These are phyloP conservation scores for Tauraco erythrolophus DNA, from an alignment of 2,113 vertebrate genomes.

Conservation along the genomic window DNA sequence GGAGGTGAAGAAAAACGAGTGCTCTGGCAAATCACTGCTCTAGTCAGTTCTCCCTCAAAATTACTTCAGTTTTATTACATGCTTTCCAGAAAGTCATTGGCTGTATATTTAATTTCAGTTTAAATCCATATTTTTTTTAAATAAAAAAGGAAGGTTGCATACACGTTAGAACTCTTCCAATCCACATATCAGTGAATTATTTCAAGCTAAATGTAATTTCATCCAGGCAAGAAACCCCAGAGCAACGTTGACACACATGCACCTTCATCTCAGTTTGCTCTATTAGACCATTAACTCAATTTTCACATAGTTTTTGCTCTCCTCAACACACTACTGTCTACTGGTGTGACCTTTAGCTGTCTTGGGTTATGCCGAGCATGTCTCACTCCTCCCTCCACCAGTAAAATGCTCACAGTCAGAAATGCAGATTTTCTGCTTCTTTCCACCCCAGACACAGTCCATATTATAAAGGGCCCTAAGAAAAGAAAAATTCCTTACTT, in stretches of 20 bases:
- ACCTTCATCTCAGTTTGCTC: not conserved
- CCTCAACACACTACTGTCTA: not conserved
- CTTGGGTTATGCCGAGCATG: not conserved
- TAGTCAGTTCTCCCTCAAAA: not conserved
- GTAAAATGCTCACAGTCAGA: not conserved
- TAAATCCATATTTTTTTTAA: not conserved
- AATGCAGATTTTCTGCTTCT: not conserved
- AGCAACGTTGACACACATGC: accelerated
- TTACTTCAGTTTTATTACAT: not conserved
- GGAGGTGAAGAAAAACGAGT: not conserved
- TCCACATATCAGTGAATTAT: not conserved
- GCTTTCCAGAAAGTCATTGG: not conserved
- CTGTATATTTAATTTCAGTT: not conserved
- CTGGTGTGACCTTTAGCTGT: not conserved
- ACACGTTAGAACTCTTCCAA: not conserved
- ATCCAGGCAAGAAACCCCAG: not conserved
- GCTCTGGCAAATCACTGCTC: not conserved
- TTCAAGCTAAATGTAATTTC: not conserved
- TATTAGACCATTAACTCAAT: not conserved
- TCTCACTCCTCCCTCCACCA: not conserved
- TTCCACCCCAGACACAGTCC: not conserved
- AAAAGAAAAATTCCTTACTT: not conserved
- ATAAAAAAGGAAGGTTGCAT: not conserved
- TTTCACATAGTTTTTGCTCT: not conserved
- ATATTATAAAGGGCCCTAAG: not conserved